These are phyloP conservation scores for Apodemia duryi DNA, from an alignment of 2,888 invertebrate genomes.

Conservation along the genomic window DNA sequence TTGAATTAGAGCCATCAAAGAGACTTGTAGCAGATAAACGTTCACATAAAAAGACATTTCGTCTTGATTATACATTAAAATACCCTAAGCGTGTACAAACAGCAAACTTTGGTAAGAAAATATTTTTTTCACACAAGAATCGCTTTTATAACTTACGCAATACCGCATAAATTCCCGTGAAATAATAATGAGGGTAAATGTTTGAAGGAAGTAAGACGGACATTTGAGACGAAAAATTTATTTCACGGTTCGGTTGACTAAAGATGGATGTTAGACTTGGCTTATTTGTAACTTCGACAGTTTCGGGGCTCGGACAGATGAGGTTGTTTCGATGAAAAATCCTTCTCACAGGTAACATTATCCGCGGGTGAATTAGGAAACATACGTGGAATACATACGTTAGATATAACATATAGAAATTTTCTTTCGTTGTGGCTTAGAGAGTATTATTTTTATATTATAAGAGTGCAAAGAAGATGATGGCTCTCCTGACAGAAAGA, in stretches of 20 bases:
- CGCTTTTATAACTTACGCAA: not conserved
- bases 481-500: too few species aligned
- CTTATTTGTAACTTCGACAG: constrained; percentile 20
- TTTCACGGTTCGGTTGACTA: constrained; percentile 20
- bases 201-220: not conserved
- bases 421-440: too few species aligned
- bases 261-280: constrained; percentile 10
- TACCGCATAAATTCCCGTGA: constrained; percentile 8
- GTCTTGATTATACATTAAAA: constrained; percentile 13
- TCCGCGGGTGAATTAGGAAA: not conserved
- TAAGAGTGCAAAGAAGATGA: too few species aligned
- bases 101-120: not conserved
- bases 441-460: too few species aligned
- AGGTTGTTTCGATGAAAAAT: constrained; percentile 19
- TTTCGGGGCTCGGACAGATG: constrained; percentile 12
- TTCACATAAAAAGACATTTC: not conserved
- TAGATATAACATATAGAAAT: too few species aligned
- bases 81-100: not conserved
- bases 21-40: constrained; percentile 2
- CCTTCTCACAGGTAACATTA: not conserved
- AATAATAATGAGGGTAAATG: not conserved
- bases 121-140: not conserved
- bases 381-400: not conserved
- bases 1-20: not conserved
- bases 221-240: constrained; percentile 23